phyloP scores from a whole-genome alignment of 2,113 vertebrate genomes.

The Aramus guarauna region DNA sequence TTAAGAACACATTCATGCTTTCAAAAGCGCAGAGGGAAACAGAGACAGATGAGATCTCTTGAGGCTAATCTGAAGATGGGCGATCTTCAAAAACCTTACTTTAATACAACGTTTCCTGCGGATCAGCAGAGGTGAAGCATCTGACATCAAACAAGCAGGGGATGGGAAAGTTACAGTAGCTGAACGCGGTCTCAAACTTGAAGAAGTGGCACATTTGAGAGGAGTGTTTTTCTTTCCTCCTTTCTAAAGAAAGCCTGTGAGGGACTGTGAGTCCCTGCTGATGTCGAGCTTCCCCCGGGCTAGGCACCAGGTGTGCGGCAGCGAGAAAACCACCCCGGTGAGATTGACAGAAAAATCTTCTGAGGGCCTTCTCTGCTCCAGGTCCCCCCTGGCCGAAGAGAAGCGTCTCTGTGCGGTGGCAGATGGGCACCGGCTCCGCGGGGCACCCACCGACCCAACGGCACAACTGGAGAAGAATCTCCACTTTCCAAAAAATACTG shows the following conservation, averaged over 20 bases:
- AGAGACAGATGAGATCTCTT: not conserved
- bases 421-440: rapidly evolving
- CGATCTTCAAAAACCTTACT: not conserved
- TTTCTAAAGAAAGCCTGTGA: not conserved
- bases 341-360: not conserved
- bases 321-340: not conserved
- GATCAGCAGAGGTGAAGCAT: not conserved
- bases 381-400: not conserved
- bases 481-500: not conserved
- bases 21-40: not conserved
- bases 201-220: not conserved
- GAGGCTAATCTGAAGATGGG: not conserved
- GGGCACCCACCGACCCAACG: rapidly evolving
- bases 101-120: not conserved
- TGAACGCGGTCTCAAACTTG: not conserved
- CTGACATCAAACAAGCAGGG: not conserved
- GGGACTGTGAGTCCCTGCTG: not conserved
- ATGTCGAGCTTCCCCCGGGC: not conserved
- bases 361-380: not conserved
- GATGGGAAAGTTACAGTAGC: not conserved
- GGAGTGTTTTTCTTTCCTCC: not conserved
- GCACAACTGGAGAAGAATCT: not conserved
- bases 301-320: rapidly evolving
- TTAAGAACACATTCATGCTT: not conserved
- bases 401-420: rapidly evolving